Evolutionary conservation across 2,113 vertebrate species (phyloP).

Genomic region (Origma solitaria): DNA sequence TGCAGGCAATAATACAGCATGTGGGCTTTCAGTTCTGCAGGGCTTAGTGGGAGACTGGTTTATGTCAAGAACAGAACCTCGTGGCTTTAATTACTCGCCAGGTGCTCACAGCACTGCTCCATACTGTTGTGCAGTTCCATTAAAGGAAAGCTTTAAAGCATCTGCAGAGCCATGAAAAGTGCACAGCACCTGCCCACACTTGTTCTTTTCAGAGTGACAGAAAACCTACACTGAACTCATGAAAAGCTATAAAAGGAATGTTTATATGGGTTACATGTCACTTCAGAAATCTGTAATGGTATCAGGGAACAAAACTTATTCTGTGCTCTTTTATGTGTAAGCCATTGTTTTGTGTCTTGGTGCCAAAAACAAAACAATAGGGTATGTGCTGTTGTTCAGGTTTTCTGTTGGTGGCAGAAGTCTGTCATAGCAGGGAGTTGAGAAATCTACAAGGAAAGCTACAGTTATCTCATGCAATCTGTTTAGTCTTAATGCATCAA

Average conservation of each 20-base stretch:
- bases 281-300: background rate
- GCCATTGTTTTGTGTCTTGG: background rate
- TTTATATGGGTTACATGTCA: background rate
- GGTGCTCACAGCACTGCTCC: slow-evolving; percentile 13
- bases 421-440: background rate
- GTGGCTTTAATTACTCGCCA: slow-evolving; percentile 45
- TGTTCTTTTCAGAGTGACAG: slow-evolving; percentile 25
- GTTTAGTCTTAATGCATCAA: background rate
- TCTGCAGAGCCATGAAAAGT: slow-evolving; percentile 16
- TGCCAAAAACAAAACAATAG: background rate
- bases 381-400: background rate
- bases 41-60: background rate
- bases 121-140: background rate
- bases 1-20: background rate
- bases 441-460: background rate
- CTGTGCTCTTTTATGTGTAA: background rate
- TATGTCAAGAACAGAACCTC: slow-evolving; percentile 12
- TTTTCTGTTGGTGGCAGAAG: background rate
- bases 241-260: slow-evolving; percentile 1
- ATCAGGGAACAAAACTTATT: background rate
- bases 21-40: slow-evolving; percentile 10
- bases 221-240: slow-evolving; percentile 2
- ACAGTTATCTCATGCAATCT: background rate
- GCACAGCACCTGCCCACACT: slow-evolving; percentile 37
- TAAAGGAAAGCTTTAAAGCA: slow-evolving; percentile 38